Base-by-base conservation (phyloP, 2,113 vertebrate species). In the Eidolon helvum region DNA sequence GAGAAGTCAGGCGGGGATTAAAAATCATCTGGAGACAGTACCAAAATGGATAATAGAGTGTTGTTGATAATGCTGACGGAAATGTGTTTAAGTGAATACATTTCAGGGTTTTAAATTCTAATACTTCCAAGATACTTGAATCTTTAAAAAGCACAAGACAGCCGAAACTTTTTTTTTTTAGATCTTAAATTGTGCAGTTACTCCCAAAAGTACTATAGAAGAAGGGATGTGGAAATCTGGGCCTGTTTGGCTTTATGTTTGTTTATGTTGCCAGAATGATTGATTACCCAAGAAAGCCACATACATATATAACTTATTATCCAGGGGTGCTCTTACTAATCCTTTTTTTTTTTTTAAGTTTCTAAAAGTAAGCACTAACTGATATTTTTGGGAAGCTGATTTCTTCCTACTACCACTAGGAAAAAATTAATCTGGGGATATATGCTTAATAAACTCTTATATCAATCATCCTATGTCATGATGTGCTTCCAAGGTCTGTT, bases 21-120 rank as follows among this genome's bases (percentile, higher is more conserved):
- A 96, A 96, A 96, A 95, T 95, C 95, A 97, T 90, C 94, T 97
- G 91, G 96, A 97, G 86, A 91, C 89, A 87, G 63, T 84, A 97
- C 78, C 57, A 63, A 53, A 93, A 95, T 93, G 88, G 78, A 94
- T 97, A 95, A 96, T 95, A 63, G 92, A 96, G 50, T 0, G 6
- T 87, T 88, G 79, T 75, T 95, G 94, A 69, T 97, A 85, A 90
- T 91, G 91, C 59, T 91, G 85, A 96, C 11, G 48, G 86, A 66
- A 88, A 68, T 3, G 0, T 88, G 61, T 96, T 90, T 94, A 95
- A 96, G 72, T 94, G 95, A 96, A 59, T 91, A 69, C 40, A 30
- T 97, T 97, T 96, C 45, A 89, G 92, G 83, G 22, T 93, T 96
- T 97, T 85, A 92, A 79, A 97, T 92, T 94, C 78, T 92, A 85